These are phyloP conservation scores for Peromyscus polionotus DNA, from an alignment of 2,113 vertebrate species.

Conservation along the genomic window DNA sequence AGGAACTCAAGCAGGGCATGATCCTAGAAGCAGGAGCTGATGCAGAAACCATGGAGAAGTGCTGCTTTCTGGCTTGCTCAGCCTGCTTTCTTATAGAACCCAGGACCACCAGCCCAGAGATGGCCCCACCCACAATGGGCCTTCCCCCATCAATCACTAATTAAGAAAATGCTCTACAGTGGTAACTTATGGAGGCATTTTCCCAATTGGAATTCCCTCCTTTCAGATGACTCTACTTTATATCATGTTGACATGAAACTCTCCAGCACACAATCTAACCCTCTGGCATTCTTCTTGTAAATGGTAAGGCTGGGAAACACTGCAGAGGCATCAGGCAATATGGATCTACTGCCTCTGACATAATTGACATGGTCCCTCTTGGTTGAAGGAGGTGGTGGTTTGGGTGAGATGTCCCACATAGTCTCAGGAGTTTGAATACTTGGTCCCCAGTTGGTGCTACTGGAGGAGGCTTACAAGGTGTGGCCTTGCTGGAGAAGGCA, in stretches of 20 bases:
- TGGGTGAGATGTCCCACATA: not conserved
- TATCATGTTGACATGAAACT: not conserved
- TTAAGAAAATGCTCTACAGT: not conserved
- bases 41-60: not conserved
- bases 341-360: not conserved
- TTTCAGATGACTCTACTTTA: not conserved
- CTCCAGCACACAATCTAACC: not conserved
- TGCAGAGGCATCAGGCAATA: not conserved
- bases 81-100: not conserved
- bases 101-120: not conserved
- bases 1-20: not conserved
- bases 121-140: not conserved
- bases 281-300: not conserved
- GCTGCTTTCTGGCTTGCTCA: not conserved
- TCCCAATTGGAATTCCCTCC: not conserved
- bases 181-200: not conserved
- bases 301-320: not conserved
- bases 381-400: not conserved
- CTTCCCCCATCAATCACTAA: not conserved
- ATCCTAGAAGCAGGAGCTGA: not conserved
- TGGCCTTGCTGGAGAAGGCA: not conserved
- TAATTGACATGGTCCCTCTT: not conserved
- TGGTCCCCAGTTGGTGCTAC: not conserved
- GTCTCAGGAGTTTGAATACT: not conserved
- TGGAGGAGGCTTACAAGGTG: not conserved